Evolutionary conservation across 2,888 invertebrate species (phyloP), one percentile per base, ranked within the genome.

Genomic region (Tenthredo distinguenda): DNA sequence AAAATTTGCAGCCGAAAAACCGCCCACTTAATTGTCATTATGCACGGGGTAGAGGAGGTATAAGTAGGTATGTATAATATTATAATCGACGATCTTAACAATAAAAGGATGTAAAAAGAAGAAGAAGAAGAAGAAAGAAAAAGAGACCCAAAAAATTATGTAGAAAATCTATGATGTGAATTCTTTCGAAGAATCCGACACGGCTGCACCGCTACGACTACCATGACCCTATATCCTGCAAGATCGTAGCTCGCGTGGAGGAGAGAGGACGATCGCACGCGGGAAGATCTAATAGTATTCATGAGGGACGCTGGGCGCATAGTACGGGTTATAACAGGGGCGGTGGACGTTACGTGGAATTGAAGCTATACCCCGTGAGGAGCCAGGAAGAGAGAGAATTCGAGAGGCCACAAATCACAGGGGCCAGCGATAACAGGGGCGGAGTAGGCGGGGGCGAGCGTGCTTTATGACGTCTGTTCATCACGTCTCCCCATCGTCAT

Each of bases 401-500:
- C 85, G 85, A 85, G 85, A 85, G 85, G 85, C 88, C 85, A 89
- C 89, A 89, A 89, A 89, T 89, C 89, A 89, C 84, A 58, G 88
- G 86, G 88, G 86, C 86, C 85, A 81, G 90, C 89, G 90, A 90
- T 90, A 90, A 91, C 89, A 88, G 88, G 87, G 87, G 88, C 88
- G 87, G 87, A 81, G 77, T 55, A 62, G 89, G 91, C 91, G 91
- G 90, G 91, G 91, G 92, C 92, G 93, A 92, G 71, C 93, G 93
- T 94, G 93, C 92, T 93, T 94, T 94, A 93, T 94, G 94, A 94
- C 94, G 93, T 93, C 93, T 93, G 94, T 94, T 94, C 94, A 93
- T 93, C 94, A 93, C 94, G 92, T 93, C 92, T 91, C 93, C 93
- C 93, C 92, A 91, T 91, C 90, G 92, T 93, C 93, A 93, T 94